A percentile compares a stretch with the other conserved stretches of the same genome.
phyloP scores from a whole-genome alignment of 2,888 invertebrate genomes.

The Chrysomela aeneicollis region DNA sequence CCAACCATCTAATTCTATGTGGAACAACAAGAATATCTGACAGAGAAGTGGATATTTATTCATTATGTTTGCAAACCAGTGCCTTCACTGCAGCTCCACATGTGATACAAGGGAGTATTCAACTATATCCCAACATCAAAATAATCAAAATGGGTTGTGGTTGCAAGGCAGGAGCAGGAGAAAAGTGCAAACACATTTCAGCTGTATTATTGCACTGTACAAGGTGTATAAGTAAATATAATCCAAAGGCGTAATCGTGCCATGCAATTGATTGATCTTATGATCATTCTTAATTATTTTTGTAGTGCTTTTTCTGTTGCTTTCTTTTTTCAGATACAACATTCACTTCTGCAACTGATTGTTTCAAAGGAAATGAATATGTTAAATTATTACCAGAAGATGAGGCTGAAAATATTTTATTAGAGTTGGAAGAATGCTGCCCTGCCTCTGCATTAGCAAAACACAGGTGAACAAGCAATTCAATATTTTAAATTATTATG shows the following conservation, averaged over 20 bases:
- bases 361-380: conserved; percentile 2
- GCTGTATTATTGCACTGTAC: conserved; percentile 14
- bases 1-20: conserved; percentile 11
- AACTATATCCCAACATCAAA: conserved; percentile 1
- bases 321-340: conserved; percentile 12
- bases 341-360: neutral
- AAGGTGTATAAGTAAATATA: conserved; percentile 17
- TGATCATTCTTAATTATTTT: conserved; percentile 13
- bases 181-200: conserved; percentile 21
- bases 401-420: conserved; percentile 2
- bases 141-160: conserved; percentile 14
- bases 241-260: conserved; percentile 14
- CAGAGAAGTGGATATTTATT: neutral
- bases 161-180: conserved; percentile 22
- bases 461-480: conserved; percentile 10
- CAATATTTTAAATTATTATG: neutral
- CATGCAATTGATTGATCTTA: neutral
- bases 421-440: conserved; percentile 10
- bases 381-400: neutral
- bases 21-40: conserved; percentile 3
- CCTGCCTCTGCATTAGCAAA: conserved; percentile 9
- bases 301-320: conserved; percentile 4
- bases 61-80: conserved; percentile 22
- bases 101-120: neutral
- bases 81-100: conserved; percentile 19